Base-by-base conservation (phyloP, 2,888 invertebrate genomes). In the Meandrusa payeni region DNA sequence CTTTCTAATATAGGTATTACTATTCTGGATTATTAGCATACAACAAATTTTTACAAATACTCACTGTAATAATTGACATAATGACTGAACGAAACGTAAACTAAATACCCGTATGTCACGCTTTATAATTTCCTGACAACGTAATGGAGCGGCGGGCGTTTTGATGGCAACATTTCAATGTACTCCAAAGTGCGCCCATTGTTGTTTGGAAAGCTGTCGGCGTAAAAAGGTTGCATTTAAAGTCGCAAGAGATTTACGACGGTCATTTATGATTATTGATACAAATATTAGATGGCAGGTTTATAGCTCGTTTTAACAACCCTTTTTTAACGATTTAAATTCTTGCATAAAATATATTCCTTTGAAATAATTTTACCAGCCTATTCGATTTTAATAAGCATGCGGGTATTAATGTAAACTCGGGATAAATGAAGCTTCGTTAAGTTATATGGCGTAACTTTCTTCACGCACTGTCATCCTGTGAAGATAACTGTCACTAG, bases 101-200 rank as follows among this genome's bases (percentile, higher is more conserved):
- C 12, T 28, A 4, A 22, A 41, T 12, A 23, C 34, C 34, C 42
- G 42, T 24, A 42, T 36, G 33, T 33, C 22, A 34, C 27, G 31
- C 42, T 24, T 29, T 42, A 34, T 23, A 26, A 23, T 42, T 26
- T 23, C 15, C 17, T 19, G 13, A 7, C 13, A 33, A 41, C 24
- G 22, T 37, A 31, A 37, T 31, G 37, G 20, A 37, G 36, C 17
- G 22, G 15, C 27, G 26, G 38, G 20, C 20, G 31, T 27, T 45
- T 46, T 13, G 34, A 41, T 48, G 48, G 38, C 22, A 48, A 39
- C 41, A 29, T 41, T 41, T 44, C 47, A 41, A 44, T 48, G 26
- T 23, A 46, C 41, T 33, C 31, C 36, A 45, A 46, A 48, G 45
- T 46, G 38, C 17, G 6, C 6, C 38, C 37, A 36, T 46, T 46